Conservation (phyloP, 53 echinoderm and acorn worm species). For the Glandiceps talaboti region DNA sequence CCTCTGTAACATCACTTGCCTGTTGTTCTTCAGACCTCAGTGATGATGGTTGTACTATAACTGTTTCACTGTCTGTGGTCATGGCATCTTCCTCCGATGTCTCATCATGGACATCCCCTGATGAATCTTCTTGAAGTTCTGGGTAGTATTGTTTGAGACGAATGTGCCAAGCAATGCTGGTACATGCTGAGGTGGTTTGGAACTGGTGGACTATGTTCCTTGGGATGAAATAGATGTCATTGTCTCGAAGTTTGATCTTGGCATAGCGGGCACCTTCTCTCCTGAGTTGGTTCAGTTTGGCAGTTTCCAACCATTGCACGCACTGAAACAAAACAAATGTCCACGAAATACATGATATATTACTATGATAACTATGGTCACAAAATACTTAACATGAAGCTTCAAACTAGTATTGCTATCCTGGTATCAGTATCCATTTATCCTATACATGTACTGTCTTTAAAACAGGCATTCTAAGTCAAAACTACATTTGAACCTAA, state of each 20-base stretch:
- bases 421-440: too few species aligned
- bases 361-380: too few species aligned
- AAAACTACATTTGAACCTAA: too few species aligned
- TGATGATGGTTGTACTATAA: not conserved
- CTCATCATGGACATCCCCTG: too few species aligned
- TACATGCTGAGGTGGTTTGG: slow-evolving; percentile 78
- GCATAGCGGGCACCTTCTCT: slow-evolving; percentile 81
- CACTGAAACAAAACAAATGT: slow-evolving; percentile 53
- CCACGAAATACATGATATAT: too few species aligned
- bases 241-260: slow-evolving; percentile 70
- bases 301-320: slow-evolving; percentile 92
- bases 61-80: not conserved
- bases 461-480: too few species aligned
- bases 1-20: not conserved
- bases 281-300: slow-evolving; percentile 87
- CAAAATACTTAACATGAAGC: too few species aligned
- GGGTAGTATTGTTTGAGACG: slow-evolving; percentile 80
- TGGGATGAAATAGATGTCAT: slow-evolving; percentile 99
- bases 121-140: slow-evolving; percentile 16
- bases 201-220: slow-evolving; percentile 93
- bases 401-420: too few species aligned
- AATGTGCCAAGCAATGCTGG: slow-evolving; percentile 93
- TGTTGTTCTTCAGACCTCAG: not conserved
- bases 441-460: too few species aligned
- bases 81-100: slow-evolving; percentile 2